phyloP scores from a whole-genome alignment of 2,797 vertebrate genomes.

The Lithobates pipiens region DNA sequence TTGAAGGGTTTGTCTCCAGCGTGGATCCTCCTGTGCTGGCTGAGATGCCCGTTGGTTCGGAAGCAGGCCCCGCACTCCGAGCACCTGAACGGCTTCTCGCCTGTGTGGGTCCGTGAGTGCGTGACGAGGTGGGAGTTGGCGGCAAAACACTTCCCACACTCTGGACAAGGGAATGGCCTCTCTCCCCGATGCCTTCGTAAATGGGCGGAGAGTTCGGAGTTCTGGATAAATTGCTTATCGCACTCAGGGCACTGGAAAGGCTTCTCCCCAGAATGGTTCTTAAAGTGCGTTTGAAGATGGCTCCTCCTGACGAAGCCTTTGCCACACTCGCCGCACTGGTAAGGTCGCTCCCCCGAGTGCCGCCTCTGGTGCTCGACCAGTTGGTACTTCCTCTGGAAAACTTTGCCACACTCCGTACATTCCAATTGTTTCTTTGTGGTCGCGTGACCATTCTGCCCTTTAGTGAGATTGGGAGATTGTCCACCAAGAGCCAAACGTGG shows the following conservation, averaged over 20 bases:
- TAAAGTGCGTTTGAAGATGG: neutral
- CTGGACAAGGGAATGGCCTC: slow-evolving; percentile 1
- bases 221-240: neutral
- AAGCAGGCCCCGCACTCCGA: neutral
- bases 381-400: neutral
- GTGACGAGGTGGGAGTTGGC: neutral
- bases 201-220: neutral
- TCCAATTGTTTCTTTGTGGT: neutral
- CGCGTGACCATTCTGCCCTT: neutral
- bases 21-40: neutral
- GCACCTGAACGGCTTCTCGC: slow-evolving; percentile 9
- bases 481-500: neutral
- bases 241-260: slow-evolving; percentile 7
- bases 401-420: neutral
- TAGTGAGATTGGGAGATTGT: neutral
- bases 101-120: neutral
- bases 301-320: neutral
- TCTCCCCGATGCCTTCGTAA: neutral
- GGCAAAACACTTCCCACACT: slow-evolving; percentile 5
- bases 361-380: neutral
- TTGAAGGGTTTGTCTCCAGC: slow-evolving; percentile 7
- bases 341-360: neutral
- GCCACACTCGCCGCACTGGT: neutral
- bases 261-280: neutral
- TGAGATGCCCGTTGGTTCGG: neutral